phyloP scores from a whole-genome alignment of 2,797 vertebrate species.

The Mus caroli region DNA sequence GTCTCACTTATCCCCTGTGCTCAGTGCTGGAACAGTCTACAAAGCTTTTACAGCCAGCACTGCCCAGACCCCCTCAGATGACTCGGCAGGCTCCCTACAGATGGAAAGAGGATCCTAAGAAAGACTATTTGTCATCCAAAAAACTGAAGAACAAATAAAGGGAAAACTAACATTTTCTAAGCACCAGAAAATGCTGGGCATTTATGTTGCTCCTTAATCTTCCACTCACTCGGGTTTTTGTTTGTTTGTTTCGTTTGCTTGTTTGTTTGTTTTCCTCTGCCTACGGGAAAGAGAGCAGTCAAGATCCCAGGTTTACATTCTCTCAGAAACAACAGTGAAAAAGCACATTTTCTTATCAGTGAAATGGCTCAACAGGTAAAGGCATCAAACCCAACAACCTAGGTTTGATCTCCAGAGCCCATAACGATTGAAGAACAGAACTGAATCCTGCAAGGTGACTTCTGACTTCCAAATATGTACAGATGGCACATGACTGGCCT shows the following conservation, averaged over 20 bases:
- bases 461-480: neutral
- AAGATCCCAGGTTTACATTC: constrained; percentile 8
- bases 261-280: constrained; percentile 31
- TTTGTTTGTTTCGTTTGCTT: neutral
- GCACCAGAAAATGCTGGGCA: neutral
- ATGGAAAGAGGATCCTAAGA: neutral
- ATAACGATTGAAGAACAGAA: neutral
- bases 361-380: neutral
- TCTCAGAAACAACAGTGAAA: constrained; percentile 29
- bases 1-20: constrained; percentile 8
- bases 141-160: constrained; percentile 1
- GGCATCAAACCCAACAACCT: neutral
- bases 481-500: neutral
- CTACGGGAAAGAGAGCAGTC: neutral
- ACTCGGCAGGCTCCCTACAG: neutral
- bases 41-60: neutral
- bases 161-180: constrained; percentile 34
- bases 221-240: neutral
- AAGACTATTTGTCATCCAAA: constrained; percentile 43
- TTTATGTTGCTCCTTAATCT: constrained; percentile 14
- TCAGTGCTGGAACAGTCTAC: constrained; percentile 14
- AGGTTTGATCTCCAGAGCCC: neutral
- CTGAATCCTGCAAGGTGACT: neutral
- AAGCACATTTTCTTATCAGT: neutral
- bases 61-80: neutral